A percentile compares a stretch with the other conserved stretches of the same genome.
Conservation (phyloP, 2,888 invertebrate species). For the Sepioteuthis lessoniana region DNA sequence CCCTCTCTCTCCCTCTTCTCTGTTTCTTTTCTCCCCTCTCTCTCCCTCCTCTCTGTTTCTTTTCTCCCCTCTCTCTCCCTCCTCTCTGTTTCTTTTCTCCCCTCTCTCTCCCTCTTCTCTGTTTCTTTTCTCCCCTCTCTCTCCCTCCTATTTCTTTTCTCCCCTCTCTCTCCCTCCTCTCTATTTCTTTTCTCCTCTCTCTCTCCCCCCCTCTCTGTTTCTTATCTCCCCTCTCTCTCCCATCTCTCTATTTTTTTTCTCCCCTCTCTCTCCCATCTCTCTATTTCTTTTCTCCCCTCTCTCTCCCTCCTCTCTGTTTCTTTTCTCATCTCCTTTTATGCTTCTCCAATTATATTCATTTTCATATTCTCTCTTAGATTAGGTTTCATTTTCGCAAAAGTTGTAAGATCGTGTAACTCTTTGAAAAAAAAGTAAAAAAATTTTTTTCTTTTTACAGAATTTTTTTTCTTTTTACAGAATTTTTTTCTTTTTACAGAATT, state of each 20-base stretch:
- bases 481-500: too few relatives aligned
- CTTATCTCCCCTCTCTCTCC: neutral
- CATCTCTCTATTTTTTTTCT: neutral
- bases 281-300: neutral
- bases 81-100: neutral
- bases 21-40: conserved; percentile 44
- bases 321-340: too few relatives aligned
- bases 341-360: too few relatives aligned
- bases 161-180: too few relatives aligned
- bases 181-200: neutral
- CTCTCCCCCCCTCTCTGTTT: neutral
- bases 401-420: too few relatives aligned
- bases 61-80: neutral
- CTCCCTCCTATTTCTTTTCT: too few relatives aligned
- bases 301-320: neutral
- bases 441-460: too few relatives aligned
- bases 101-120: too few relatives aligned
- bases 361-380: too few relatives aligned
- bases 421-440: too few relatives aligned
- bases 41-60: neutral
- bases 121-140: neutral
- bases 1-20: neutral
- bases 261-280: neutral
- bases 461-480: too few relatives aligned
- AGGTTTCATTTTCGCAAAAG: too few relatives aligned